A percentile compares a stretch with the other conserved stretches of the same genome.
Evolutionary conservation across 2,797 vertebrate species (phyloP).

Genomic region (Sphenodon punctatus): DNA sequence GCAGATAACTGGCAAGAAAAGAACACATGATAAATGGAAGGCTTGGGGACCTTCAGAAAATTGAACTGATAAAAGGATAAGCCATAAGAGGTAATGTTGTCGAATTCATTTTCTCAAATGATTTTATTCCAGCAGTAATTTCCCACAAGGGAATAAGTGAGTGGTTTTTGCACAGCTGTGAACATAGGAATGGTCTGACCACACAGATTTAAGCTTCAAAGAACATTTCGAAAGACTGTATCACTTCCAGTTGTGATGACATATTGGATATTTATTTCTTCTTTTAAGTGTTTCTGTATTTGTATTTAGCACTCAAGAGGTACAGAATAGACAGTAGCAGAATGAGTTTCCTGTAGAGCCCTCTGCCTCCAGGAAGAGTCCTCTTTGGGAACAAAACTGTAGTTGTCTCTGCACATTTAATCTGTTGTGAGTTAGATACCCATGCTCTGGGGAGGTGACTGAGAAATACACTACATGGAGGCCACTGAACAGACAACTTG

Average conservation of each 20-base stretch:
- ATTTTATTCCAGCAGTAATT: background rate
- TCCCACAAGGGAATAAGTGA: background rate
- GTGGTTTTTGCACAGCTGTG: background rate
- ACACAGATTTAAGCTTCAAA: background rate
- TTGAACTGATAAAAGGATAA: background rate
- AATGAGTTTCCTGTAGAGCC: background rate
- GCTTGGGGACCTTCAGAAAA: slow-evolving; percentile 23
- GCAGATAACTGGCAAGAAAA: background rate
- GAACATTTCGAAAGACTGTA: background rate
- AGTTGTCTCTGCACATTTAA: background rate
- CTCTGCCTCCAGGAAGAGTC: too few relatives aligned
- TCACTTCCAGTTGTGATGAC: background rate
- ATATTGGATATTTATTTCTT: background rate
- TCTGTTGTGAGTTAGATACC: background rate
- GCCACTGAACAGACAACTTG: background rate
- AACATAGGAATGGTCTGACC: background rate
- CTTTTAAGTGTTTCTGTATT: background rate
- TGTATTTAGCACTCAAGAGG: background rate
- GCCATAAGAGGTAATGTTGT: background rate
- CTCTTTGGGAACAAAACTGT: too few relatives aligned
- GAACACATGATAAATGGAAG: background rate
- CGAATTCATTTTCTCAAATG: slow-evolving; percentile 16
- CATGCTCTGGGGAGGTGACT: background rate
- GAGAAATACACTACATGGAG: background rate
- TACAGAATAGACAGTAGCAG: too few relatives aligned